Conservation (phyloP, 2,113 vertebrate species). For the Percopsis transmontana region DNA sequence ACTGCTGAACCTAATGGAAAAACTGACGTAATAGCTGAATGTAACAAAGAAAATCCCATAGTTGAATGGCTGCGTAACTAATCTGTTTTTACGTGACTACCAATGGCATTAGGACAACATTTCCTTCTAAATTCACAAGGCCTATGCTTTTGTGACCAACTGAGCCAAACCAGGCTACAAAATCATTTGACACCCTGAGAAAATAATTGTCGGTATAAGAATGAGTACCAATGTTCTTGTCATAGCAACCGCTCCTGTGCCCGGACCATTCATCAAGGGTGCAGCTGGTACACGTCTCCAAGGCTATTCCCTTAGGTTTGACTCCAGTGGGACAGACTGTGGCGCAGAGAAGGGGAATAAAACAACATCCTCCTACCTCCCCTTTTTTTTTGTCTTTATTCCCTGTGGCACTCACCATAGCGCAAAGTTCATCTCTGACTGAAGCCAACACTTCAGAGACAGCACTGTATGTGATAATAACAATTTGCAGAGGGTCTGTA, state of each 20-base stretch:
- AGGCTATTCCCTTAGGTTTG: slow-evolving; percentile 28
- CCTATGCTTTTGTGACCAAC: slow-evolving; percentile 16
- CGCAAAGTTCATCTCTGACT: not conserved
- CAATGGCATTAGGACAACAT: too few species aligned
- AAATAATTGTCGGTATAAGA: slow-evolving; percentile 41
- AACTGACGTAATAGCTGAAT: too few species aligned
- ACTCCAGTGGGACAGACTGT: slow-evolving; percentile 38
- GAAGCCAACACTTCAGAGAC: slow-evolving; percentile 22
- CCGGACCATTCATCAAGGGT: slow-evolving; percentile 43
- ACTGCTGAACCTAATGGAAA: too few species aligned
- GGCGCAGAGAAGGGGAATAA: not conserved
- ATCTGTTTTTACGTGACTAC: too few species aligned
- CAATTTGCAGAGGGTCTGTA: slow-evolving; percentile 17
- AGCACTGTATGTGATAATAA: slow-evolving; percentile 6
- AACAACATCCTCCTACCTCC: not conserved
- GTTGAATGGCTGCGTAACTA: too few species aligned
- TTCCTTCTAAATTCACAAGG: not conserved
- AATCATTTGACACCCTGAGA: slow-evolving; percentile 46
- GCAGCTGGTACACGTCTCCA: slow-evolving; percentile 59
- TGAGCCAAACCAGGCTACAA: slow-evolving; percentile 22
- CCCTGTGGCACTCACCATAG: slow-evolving; percentile 16
- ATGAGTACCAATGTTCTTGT: slow-evolving; percentile 41
- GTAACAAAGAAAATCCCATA: too few species aligned
- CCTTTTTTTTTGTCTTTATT: slow-evolving; percentile 10
- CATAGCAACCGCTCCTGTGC: slow-evolving; percentile 61